phyloP scores from a whole-genome alignment of 2,113 vertebrate species.

The Halichoeres trimaculatus region DNA sequence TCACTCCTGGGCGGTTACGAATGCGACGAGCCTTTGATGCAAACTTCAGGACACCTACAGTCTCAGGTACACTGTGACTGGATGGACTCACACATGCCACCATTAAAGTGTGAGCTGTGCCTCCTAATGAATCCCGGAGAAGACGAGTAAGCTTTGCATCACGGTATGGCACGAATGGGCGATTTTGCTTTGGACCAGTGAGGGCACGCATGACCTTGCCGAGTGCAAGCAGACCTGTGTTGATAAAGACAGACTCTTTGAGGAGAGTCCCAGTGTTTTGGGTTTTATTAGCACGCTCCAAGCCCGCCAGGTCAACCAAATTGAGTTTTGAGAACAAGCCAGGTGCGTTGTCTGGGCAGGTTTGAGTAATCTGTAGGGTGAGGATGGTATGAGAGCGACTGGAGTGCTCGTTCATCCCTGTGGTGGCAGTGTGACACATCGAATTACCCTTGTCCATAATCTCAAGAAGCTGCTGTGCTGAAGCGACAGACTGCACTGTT shows the following conservation, averaged over 20 bases:
- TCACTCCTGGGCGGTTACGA: constrained; percentile 83
- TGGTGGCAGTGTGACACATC: constrained; percentile 86
- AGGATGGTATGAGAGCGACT: constrained; percentile 93
- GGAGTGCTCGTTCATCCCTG: constrained; percentile 89
- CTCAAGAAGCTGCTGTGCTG: constrained; percentile 87
- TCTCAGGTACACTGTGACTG: constrained; percentile 87
- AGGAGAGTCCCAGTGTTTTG: constrained; percentile 88
- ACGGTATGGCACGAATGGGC: constrained; percentile 88
- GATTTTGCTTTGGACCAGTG: constrained; percentile 80
- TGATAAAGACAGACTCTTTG: constrained; percentile 92
- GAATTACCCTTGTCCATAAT: constrained; percentile 86
- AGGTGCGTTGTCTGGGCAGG: constrained; percentile 54
- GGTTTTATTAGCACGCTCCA: constrained; percentile 89
- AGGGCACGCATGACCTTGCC: constrained; percentile 94
- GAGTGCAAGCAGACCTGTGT: constrained; percentile 89
- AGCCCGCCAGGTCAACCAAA: constrained; percentile 93
- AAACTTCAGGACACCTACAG: constrained; percentile 90
- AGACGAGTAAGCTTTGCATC: constrained; percentile 94
- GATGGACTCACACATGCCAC: constrained; percentile 92
- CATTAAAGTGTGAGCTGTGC: constrained; percentile 92
- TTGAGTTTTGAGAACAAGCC: constrained; percentile 88
- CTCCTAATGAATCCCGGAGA: constrained; percentile 91
- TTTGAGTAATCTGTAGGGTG: constrained; percentile 86
- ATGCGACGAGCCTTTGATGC: constrained; percentile 89
- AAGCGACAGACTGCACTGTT: constrained; percentile 86